These are phyloP conservation scores for Sycophila sp. DNA, from an alignment of 1,140 invertebrate genomes.

Conservation along the genomic window DNA sequence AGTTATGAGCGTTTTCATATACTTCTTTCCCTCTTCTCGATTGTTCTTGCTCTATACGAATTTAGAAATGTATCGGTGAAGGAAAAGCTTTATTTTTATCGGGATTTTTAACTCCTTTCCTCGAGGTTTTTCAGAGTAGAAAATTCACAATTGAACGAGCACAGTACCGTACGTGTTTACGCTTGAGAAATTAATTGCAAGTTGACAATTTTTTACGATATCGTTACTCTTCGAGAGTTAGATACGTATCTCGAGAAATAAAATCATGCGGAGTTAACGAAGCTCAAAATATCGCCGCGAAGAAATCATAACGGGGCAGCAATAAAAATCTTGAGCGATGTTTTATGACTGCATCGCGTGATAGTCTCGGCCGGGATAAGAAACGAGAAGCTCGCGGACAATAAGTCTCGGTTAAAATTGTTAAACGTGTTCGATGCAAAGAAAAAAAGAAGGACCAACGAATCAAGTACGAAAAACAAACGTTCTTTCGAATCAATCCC, in stretches of 20 bases:
- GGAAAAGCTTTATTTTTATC: no score
- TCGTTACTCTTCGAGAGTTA: conserved; percentile 5
- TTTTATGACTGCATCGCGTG: conserved; percentile 37
- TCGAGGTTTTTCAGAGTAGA: no score
- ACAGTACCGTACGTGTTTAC: no score
- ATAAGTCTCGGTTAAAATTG: conserved; percentile 5
- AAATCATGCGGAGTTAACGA: conserved; percentile 32
- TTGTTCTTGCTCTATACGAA: no score
- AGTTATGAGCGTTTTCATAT: no score
- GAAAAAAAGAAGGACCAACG: no score
- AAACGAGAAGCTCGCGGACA: conserved; percentile 31
- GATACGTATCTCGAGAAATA: conserved; percentile 31
- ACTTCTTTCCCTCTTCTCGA: no score
- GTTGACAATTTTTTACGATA: conserved; percentile 18
- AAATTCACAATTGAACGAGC: no score
- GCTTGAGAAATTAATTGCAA: conserved; percentile 25
- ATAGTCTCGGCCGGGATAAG: conserved; percentile 21
- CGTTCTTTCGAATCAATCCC: no score
- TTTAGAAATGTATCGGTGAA: no score
- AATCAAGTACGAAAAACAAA: neutral
- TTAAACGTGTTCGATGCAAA: conserved; percentile 4
- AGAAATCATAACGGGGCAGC: conserved; percentile 25
- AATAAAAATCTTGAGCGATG: conserved; percentile 34
- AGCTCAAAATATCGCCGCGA: conserved; percentile 20
- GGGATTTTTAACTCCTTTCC: no score